Evolutionary conservation across 2,888 invertebrate species (phyloP), one percentile per base, ranked within the genome.

Genomic region (Papilio demoleus): DNA sequence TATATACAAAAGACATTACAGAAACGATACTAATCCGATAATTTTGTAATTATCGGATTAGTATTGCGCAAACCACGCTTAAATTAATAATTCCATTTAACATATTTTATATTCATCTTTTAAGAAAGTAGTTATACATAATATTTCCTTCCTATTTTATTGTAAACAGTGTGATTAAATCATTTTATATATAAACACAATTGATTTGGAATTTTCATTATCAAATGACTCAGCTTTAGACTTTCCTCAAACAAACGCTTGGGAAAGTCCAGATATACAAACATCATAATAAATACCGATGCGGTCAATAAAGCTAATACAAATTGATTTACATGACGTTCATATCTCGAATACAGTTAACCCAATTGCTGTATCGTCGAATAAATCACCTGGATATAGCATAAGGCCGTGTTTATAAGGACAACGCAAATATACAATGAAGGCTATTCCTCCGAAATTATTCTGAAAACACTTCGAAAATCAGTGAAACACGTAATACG

Each of bases 281-380:
- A 65, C 17, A 65, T 69, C 69, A 69, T 45, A 60, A 53, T 65
- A 36, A 45, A 62, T 61, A 45, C 67, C 36, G 34, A 66, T 59
- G 47, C 38, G n/a, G 58, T 70, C 70, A 64, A 66, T 67, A 70
- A 62, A 67, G 47, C 62, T 58, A 53, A 67, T 53, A 53, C n/a
- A 5, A 60, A 31, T 36, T 69, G 68, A 71, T 71, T 71, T 71
- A 71, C 45, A n/a, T 61, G 62, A 38, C 63, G 27, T 56, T 45
- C 45, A 65, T 68, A 75, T 76, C 76, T 76, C 75, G 73, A 73
- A 79, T 79, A 77, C 77, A 79, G 80, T 81, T 86, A 87, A 85
- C 83, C 85, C 80, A 83, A 79, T 86, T 82, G 79, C 81, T 70
- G 76, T 75, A 78, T 75, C 76, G 72, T 71, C 68, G 74, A 76